phyloP scores from a whole-genome alignment of 2,113 vertebrate species.

The Tragulus kanchil region DNA sequence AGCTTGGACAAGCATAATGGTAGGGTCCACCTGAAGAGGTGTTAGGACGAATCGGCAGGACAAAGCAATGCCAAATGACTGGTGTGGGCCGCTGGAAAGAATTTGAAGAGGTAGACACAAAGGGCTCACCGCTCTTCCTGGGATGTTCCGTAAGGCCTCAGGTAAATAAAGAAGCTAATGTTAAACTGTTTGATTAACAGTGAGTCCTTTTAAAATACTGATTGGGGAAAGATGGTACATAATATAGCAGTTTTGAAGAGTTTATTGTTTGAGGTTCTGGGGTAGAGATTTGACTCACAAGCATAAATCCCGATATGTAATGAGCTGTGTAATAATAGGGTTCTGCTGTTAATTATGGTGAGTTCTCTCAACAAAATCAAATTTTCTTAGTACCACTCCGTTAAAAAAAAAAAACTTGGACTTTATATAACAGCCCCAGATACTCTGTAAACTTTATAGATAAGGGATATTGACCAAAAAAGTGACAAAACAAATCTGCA shows the following conservation, averaged over 20 bases:
- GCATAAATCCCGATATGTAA: neutral
- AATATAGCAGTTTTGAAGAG: neutral
- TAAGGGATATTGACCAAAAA: constrained; percentile 42
- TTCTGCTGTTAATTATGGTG: constrained; percentile 29
- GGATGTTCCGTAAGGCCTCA: neutral
- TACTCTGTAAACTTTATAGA: neutral
- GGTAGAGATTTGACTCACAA: neutral
- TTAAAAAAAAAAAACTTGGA: neutral
- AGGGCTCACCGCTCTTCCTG: neutral
- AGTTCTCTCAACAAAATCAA: neutral
- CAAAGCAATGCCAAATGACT: neutral
- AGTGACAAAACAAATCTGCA: constrained; percentile 5
- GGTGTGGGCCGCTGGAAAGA: neutral
- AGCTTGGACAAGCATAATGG: neutral
- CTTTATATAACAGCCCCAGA: neutral
- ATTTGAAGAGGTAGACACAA: neutral
- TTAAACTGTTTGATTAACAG: neutral
- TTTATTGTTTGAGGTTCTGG: neutral
- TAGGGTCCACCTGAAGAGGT: neutral
- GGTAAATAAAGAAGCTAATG: neutral
- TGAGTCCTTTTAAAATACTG: neutral
- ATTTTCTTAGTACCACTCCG: neutral
- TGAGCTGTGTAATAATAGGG: constrained; percentile 1
- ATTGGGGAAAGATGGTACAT: neutral
- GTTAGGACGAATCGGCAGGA: neutral